A percentile compares a stretch with the other conserved stretches of the same genome.
Evolutionary conservation across 1,140 invertebrate genomes (phyloP).

Genomic region (Cotesia chilonis): DNA sequence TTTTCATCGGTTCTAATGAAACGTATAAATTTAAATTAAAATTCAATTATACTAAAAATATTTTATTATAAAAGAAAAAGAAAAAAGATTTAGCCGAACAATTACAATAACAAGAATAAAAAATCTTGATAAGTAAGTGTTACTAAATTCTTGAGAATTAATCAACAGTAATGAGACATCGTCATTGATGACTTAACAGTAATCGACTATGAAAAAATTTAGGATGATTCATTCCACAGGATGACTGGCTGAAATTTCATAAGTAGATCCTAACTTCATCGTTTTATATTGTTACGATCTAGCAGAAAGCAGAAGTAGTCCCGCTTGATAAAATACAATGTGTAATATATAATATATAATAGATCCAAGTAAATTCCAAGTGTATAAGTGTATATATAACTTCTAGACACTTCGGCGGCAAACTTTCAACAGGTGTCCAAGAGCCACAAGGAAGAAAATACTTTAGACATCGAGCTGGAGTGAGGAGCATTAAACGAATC

Average conservation of each 20-base stretch:
- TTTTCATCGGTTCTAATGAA: too few species aligned
- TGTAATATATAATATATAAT: background rate
- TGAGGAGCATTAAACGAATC: constrained; percentile 21
- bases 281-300: background rate
- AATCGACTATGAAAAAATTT: background rate
- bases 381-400: constrained; percentile 13
- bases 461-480: too few species aligned
- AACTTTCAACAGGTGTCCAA: constrained; percentile 46
- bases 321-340: too few species aligned
- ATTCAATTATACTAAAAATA: too few species aligned
- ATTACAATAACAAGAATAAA: too few species aligned
- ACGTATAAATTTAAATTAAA: too few species aligned
- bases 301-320: background rate
- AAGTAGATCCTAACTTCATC: constrained; percentile 1
- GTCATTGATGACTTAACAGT: too few species aligned
- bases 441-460: constrained; percentile 4
- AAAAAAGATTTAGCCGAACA: too few species aligned
- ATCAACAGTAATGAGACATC: too few species aligned
- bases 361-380: constrained; percentile 1
- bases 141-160: too few species aligned
- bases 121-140: too few species aligned
- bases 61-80: too few species aligned
- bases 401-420: constrained; percentile 31
- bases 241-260: constrained; percentile 33
- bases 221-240: constrained; percentile 33